phyloP scores from a whole-genome alignment of 2,797 vertebrate species.

The Eulemur mongoz region DNA sequence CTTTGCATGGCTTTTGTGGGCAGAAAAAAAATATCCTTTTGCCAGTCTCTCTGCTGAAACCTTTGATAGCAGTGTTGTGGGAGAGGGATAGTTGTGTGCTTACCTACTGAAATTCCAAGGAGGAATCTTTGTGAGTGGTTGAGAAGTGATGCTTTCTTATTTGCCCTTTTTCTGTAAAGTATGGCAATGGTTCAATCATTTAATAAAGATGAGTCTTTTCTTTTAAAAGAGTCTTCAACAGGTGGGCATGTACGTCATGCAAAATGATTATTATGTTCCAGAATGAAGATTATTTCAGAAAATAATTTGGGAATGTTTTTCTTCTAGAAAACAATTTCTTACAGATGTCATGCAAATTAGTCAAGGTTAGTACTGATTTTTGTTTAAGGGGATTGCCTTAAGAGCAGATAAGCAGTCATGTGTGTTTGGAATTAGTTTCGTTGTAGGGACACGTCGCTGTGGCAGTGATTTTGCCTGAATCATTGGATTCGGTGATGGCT shows the following conservation, averaged over 20 bases:
- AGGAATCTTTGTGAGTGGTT: neutral
- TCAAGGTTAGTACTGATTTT: neutral
- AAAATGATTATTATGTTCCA: neutral
- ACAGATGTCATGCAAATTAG: neutral
- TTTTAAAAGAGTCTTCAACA: neutral
- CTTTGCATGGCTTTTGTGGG: neutral
- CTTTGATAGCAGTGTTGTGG: neutral
- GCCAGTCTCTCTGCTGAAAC: neutral
- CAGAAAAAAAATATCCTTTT: neutral
- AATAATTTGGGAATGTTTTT: neutral
- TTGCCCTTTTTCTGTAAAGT: neutral
- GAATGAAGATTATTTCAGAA: neutral
- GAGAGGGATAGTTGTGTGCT: neutral
- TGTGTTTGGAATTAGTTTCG: neutral
- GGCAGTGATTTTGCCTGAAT: neutral
- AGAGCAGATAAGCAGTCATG: neutral
- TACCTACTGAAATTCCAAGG: neutral
- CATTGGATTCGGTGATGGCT: neutral
- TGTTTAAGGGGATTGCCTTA: neutral
- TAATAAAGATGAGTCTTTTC: neutral
- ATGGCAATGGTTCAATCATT: neutral
- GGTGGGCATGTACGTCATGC: neutral
- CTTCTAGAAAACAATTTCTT: neutral
- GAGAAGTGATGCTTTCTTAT: neutral
- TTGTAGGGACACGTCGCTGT: neutral